phyloP scores from a whole-genome alignment of 2,888 invertebrate species.

The Chaetogeoica ovagalla region DNA sequence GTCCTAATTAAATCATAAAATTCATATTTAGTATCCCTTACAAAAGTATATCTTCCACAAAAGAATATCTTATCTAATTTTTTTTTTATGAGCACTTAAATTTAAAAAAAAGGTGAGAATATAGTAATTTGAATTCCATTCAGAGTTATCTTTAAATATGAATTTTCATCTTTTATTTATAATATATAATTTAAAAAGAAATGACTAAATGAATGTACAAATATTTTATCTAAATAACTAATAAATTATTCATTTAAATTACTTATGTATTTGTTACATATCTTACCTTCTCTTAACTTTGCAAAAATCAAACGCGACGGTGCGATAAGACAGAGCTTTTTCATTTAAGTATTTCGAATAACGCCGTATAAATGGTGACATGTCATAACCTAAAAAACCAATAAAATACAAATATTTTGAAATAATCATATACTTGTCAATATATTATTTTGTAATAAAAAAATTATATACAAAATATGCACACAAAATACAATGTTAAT shows the following conservation, averaged over 20 bases:
- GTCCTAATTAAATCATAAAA: too few species aligned
- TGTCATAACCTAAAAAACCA: slow-evolving; percentile 84
- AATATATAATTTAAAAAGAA: not conserved
- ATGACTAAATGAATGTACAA: not conserved
- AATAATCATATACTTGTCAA: slow-evolving; percentile 34
- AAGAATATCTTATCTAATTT: too few species aligned
- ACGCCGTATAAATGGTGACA: slow-evolving; percentile 98
- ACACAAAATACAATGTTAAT: not conserved
- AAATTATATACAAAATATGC: slow-evolving; percentile 20
- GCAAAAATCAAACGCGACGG: slow-evolving; percentile 99
- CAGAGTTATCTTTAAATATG: not conserved
- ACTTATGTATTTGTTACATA: not conserved
- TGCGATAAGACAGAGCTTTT: slow-evolving; percentile 97
- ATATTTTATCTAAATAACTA: too few species aligned
- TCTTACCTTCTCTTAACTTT: slow-evolving; percentile 96
- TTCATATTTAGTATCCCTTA: too few species aligned
- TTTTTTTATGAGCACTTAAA: too few species aligned
- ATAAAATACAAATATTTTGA: slow-evolving; percentile 48
- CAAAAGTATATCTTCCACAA: too few species aligned
- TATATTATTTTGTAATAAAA: slow-evolving; percentile 33
- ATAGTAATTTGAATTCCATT: not conserved
- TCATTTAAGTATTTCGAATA: slow-evolving; percentile 99
- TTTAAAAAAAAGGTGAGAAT: not conserved
- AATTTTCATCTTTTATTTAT: not conserved
- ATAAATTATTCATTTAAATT: slow-evolving; percentile 21